Base-by-base conservation (phyloP, 92 coral and sea anemone genomes). In the Isaurus tuberculatus region DNA sequence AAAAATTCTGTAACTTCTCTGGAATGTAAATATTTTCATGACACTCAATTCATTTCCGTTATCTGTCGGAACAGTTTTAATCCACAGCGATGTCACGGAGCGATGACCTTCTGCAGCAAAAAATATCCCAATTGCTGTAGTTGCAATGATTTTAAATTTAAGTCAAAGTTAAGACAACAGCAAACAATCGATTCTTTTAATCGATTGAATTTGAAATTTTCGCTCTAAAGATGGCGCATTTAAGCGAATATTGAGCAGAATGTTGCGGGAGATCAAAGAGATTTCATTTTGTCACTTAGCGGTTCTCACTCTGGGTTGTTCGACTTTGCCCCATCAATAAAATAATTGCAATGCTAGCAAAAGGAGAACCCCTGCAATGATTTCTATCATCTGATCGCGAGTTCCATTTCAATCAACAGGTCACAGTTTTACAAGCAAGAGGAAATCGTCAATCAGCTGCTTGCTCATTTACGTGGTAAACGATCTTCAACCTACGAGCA, bases 331-430 rank as follows among this genome's bases (percentile, higher is more conserved):
- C 20, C 82, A 77, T 32, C 29, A 57, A n/a, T 13, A 75, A 32
- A 75, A 75, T 60, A 58, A 77, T 10, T 58, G 70, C 51, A 58
- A 23, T 75, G 30, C 15, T 29, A 32, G 46, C 81, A 42, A 55
- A 55, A 53, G 61, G 40, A 30, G 69, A 63, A 63, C 69, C 51
- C 82, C 82, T 32, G 55, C 70, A 77, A 77, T 57, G 82, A 19
- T 19, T 8, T 19, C 23, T 25, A 77, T 77, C 33, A 77, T 77
- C 82, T 77, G 82, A 77, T 37, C 51, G 68, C 68, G 82, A 57
- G 82, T 77, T 77, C 51, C 32, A 77, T 77, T 77, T 43, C 82
- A 57, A 58, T 77, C 82, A 77, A 77, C 82, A 77, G 82, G 82
- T 77, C 82, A 77, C 44, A 28, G 36, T 42, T 16, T 63, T 16